A percentile compares a stretch with the other conserved stretches of the same genome.
phyloP scores from a whole-genome alignment of 2,113 vertebrate genomes.

The Phalacrocorax brasilianus region DNA sequence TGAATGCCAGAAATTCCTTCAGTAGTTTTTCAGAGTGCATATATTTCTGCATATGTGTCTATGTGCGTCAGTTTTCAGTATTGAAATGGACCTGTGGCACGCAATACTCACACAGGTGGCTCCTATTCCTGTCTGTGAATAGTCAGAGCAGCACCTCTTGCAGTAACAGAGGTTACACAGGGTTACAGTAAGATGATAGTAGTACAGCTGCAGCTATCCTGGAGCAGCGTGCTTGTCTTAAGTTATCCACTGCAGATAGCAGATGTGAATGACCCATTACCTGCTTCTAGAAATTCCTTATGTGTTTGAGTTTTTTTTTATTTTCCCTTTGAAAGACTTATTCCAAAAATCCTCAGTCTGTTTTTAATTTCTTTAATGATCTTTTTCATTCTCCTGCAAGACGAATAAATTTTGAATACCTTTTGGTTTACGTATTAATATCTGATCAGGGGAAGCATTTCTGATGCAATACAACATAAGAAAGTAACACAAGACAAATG shows the following conservation, averaged over 20 bases:
- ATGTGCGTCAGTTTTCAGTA: fast-evolving
- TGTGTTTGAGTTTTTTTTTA: background rate
- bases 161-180: background rate
- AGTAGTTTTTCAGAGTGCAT: background rate
- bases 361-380: background rate
- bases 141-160: background rate
- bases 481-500: background rate
- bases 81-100: background rate
- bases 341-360: background rate
- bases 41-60: background rate
- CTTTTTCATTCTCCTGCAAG: background rate
- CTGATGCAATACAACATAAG: background rate
- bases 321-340: background rate
- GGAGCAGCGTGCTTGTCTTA: background rate
- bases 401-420: background rate
- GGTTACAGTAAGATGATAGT: background rate
- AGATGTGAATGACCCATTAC: background rate
- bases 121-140: background rate
- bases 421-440: background rate
- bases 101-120: background rate
- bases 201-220: background rate
- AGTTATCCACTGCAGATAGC: background rate
- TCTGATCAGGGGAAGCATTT: background rate
- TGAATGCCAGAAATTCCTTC: background rate
- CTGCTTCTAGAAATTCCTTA: background rate